A percentile compares a stretch with the other conserved stretches of the same genome.
Conservation (phyloP, 2,113 vertebrate species). For the Ceyx cyanopectus region DNA sequence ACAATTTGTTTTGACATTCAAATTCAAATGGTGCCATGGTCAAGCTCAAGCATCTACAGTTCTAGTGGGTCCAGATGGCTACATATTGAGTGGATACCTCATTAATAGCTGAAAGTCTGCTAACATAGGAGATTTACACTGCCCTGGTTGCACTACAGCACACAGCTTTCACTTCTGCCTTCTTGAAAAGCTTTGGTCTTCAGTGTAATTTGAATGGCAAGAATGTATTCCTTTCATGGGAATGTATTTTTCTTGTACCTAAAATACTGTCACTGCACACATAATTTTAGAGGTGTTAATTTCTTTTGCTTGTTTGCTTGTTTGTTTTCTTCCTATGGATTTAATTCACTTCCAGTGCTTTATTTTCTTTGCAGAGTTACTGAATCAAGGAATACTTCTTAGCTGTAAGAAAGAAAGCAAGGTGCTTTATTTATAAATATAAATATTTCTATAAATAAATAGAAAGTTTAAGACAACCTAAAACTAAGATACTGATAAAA, state of each 20-base stretch:
- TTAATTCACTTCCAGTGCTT: neutral
- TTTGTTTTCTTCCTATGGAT: neutral
- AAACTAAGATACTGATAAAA: neutral
- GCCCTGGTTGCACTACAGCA: rapidly evolving
- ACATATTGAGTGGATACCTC: neutral
- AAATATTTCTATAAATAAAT: too few species aligned
- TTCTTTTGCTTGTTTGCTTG: too few species aligned
- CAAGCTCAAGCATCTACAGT: neutral
- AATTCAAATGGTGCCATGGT: conserved; percentile 2
- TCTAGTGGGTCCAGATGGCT: neutral
- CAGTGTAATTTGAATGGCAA: neutral
- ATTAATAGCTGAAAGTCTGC: neutral
- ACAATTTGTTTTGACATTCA: neutral
- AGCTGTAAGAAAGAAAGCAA: neutral
- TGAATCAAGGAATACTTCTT: neutral
- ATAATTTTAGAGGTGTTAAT: neutral
- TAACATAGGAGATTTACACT: neutral
- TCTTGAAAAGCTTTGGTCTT: neutral
- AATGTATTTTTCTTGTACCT: neutral
- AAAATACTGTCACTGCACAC: neutral
- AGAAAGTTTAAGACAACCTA: neutral
- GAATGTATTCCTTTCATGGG: neutral
- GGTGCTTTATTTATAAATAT: too few species aligned
- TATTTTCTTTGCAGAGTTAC: neutral
- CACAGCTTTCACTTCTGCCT: neutral